Percentiles rank a stretch among this genome's conserved stretches.
These are phyloP conservation scores for Melinaea menophilus DNA, from an alignment of 2,888 invertebrate species.

Conservation along the genomic window DNA sequence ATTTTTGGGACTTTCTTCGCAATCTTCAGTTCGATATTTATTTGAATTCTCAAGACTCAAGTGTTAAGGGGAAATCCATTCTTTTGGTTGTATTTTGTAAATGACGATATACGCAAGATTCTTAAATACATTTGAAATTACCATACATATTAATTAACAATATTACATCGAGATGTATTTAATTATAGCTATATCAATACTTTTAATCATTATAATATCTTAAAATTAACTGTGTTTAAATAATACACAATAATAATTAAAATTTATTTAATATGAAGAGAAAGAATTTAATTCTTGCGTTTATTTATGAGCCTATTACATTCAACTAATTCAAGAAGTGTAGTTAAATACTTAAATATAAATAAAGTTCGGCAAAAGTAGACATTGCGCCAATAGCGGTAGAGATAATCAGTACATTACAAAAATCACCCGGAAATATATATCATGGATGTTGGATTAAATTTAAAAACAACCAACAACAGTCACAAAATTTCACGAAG, in stretches of 20 bases:
- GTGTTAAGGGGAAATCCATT: not conserved
- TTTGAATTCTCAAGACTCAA: slow-evolving; percentile 9
- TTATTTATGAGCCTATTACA: slow-evolving; percentile 40
- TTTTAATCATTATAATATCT: too few species aligned
- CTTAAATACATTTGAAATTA: too few species aligned
- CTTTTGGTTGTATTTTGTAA: not conserved
- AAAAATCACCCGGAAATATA: slow-evolving; percentile 46
- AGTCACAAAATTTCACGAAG: slow-evolving; percentile 36
- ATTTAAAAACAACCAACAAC: not conserved
- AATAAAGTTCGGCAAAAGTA: slow-evolving; percentile 46
- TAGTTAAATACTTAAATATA: slow-evolving; percentile 50
- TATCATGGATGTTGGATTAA: too few species aligned
- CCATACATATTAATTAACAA: not conserved
- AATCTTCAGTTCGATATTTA: slow-evolving; percentile 15
- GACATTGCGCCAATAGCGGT: slow-evolving; percentile 37
- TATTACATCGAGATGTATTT: too few species aligned
- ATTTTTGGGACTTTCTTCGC: slow-evolving; percentile 22
- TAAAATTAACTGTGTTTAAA: too few species aligned
- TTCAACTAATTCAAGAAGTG: slow-evolving; percentile 46
- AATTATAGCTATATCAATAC: too few species aligned
- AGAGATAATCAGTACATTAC: slow-evolving; percentile 44
- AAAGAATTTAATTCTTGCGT: slow-evolving; percentile 37
- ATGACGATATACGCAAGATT: too few species aligned
- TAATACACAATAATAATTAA: not conserved
- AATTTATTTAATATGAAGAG: slow-evolving; percentile 35